A percentile compares a stretch with the other conserved stretches of the same genome.
These are phyloP conservation scores for Plecturocebus donacophilus DNA, from an alignment of 2,113 vertebrate species.

Conservation along the genomic window DNA sequence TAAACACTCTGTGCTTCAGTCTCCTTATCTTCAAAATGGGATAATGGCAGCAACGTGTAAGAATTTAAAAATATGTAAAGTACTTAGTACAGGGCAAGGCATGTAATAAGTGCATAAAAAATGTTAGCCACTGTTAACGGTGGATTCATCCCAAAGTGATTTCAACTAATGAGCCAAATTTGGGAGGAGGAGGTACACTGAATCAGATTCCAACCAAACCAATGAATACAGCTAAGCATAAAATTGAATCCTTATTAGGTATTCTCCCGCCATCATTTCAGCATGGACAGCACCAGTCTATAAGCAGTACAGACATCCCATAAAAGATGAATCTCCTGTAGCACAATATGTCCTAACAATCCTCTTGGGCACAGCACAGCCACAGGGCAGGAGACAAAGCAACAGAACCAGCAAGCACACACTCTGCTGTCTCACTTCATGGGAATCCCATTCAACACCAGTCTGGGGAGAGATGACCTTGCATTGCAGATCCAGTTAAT, in stretches of 20 bases:
- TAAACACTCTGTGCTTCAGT: background rate
- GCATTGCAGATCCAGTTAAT: background rate
- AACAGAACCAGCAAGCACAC: background rate
- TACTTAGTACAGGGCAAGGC: background rate
- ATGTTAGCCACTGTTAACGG: background rate
- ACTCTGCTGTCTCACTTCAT: background rate
- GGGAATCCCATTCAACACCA: constrained; percentile 13
- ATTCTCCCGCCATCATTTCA: background rate
- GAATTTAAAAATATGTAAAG: background rate
- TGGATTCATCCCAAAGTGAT: background rate
- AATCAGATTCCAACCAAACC: background rate
- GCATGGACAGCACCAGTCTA: background rate
- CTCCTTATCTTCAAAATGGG: background rate
- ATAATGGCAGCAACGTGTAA: background rate
- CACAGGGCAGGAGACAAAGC: background rate
- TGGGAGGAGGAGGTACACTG: background rate
- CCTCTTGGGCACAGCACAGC: background rate
- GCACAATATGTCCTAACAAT: background rate
- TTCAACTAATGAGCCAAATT: background rate
- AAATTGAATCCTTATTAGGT: background rate
- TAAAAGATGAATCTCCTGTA: background rate
- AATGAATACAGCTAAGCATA: background rate
- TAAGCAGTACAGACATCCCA: background rate
- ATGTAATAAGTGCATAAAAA: background rate
- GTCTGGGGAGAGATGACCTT: background rate